Percentiles rank a stretch among this genome's conserved stretches.
Evolutionary conservation across 1,140 invertebrate genomes (phyloP).

Genomic region (Panulirus ornatus): DNA sequence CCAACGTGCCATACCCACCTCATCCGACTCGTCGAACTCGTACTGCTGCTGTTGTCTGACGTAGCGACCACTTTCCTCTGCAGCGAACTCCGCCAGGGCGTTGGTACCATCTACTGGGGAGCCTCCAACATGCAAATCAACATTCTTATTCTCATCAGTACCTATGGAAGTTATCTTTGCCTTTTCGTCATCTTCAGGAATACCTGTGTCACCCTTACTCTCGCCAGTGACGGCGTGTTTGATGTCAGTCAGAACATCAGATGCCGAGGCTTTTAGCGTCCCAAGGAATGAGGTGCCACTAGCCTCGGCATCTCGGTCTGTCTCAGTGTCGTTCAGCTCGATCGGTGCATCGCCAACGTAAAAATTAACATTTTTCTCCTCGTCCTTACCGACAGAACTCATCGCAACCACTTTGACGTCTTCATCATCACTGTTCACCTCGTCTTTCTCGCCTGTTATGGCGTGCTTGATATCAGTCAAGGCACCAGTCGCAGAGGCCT

Average conservation of each 20-base stretch:
- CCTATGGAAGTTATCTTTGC: not conserved
- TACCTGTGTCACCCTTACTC: too few species aligned
- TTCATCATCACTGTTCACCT: not conserved
- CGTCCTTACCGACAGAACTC: not conserved
- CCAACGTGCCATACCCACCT: conserved; percentile 36
- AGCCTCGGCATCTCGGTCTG: too few species aligned
- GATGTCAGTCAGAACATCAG: too few species aligned
- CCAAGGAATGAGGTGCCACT: too few species aligned
- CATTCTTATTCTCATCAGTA: not conserved
- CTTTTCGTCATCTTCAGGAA: not conserved
- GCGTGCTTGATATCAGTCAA: not conserved
- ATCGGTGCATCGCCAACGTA: too few species aligned
- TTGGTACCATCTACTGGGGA: not conserved
- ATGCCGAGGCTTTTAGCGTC: too few species aligned
- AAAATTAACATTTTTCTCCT: too few species aligned
- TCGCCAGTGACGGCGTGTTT: too few species aligned
- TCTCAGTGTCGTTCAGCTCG: too few species aligned
- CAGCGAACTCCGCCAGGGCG: not conserved
- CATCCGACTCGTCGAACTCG: conserved; percentile 43
- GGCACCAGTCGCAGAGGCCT: not conserved
- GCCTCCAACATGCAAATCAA: not conserved
- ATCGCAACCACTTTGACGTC: not conserved
- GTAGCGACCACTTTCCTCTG: not conserved
- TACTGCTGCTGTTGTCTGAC: not conserved
- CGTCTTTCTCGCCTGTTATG: not conserved